phyloP scores from a whole-genome alignment of 2,113 vertebrate genomes.

The Nettapus auritus region DNA sequence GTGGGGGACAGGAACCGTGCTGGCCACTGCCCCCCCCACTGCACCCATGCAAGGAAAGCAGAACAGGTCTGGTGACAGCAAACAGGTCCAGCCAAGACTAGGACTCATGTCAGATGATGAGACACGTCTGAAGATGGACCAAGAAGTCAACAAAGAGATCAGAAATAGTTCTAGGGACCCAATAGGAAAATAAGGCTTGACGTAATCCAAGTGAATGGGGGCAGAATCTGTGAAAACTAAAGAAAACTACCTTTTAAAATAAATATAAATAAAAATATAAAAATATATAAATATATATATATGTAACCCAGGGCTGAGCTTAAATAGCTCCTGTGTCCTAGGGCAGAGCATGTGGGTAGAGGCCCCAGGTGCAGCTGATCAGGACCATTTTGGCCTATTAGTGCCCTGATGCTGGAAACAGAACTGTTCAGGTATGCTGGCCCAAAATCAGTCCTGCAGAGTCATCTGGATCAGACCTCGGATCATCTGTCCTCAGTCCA shows the following conservation, averaged over 20 bases:
- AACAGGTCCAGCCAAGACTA: not conserved
- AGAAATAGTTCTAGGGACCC: accelerated
- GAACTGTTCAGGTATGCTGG: not conserved
- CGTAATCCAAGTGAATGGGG: accelerated
- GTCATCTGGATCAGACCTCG: not conserved
- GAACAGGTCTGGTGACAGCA: not conserved
- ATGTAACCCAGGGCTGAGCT: not conserved
- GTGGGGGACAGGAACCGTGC: not conserved
- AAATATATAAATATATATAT: too few relatives aligned
- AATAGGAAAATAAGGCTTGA: accelerated
- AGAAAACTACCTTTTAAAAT: accelerated
- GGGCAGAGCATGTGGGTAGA: not conserved
- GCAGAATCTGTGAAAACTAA: accelerated
- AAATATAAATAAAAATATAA: too few relatives aligned
- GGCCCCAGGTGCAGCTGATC: not conserved
- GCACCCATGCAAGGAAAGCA: not conserved
- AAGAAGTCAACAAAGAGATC: not conserved
- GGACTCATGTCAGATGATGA: not conserved
- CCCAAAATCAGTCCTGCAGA: not conserved
- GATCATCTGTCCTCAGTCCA: not conserved
- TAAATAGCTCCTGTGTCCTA: not conserved
- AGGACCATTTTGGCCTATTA: not conserved
- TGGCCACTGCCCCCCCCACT: not conserved
- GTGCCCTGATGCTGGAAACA: not conserved
- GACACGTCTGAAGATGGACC: accelerated